Percentiles rank a stretch among this genome's conserved stretches.
phyloP scores from a whole-genome alignment of 2,888 invertebrate species.

The Tricholauxania praeusta region DNA sequence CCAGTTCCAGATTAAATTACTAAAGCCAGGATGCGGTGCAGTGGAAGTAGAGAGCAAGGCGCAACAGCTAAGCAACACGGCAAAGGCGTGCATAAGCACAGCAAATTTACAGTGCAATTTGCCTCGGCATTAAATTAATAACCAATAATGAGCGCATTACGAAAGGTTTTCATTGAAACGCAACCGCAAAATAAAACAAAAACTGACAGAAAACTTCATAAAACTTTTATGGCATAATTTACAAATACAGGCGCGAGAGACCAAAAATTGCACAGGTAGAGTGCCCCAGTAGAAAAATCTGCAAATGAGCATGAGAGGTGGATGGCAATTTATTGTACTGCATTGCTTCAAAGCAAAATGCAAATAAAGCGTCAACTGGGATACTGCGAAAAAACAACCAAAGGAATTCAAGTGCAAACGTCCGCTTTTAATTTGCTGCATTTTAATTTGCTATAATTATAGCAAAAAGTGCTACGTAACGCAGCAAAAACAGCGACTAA shows the following conservation, averaged over 20 bases:
- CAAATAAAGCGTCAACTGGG: too few species aligned
- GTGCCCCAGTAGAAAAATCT: neutral
- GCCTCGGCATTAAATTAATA: slow-evolving; percentile 34
- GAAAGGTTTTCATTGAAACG: slow-evolving; percentile 8
- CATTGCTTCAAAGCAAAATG: too few species aligned
- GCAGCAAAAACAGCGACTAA: slow-evolving; percentile 23
- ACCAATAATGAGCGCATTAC: slow-evolving; percentile 32
- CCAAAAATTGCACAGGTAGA: slow-evolving; percentile 6
- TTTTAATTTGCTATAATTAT: slow-evolving; percentile 34
- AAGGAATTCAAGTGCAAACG: neutral
- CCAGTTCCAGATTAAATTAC: slow-evolving; percentile 13
- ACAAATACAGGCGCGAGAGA: slow-evolving; percentile 1
- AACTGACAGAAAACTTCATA: neutral
- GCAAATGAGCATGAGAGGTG: too few species aligned
- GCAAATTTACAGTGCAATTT: slow-evolving; percentile 36
- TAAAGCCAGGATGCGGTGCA: neutral
- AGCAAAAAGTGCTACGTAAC: slow-evolving; percentile 10
- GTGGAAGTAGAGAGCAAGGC: neutral
- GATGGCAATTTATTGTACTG: too few species aligned
- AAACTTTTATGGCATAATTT: slow-evolving; percentile 33
- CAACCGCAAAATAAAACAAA: neutral
- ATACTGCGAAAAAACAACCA: neutral
- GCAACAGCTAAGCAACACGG: neutral
- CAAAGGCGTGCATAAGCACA: slow-evolving; percentile 22
- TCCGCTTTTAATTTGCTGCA: slow-evolving; percentile 24